Evolutionary conservation across 2,888 invertebrate genomes (phyloP), one percentile per base, ranked within the genome.

Genomic region (Apamea epomidion): DNA sequence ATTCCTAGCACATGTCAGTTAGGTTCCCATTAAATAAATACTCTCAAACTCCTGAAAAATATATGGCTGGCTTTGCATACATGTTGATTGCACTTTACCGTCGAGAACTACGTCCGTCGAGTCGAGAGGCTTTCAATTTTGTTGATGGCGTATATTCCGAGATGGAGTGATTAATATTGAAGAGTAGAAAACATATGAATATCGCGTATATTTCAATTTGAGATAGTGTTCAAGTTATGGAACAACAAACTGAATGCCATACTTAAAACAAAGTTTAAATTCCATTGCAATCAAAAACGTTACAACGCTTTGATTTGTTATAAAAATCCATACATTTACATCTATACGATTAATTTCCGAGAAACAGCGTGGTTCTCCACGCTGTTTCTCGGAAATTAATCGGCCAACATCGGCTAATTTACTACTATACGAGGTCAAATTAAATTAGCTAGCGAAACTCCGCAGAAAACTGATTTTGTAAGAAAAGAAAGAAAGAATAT

Each of bases 41-140:
- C 16, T 29, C 68, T 42, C 25, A 18, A 75, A 29, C 0, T 69
- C 29, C 62, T 58, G 54, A 48, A 76, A 76, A 54, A 82, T 70
- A 45, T 48, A 58, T 54, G 48, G 54, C 21, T 37, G 7, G 62
- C 10, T 69, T 79, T 29, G 45, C 69, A 58, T 48, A 62, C 54
- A 82, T 58, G 37, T 70, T 69, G 76, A 70, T 81, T 69, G 45
- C 82, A 64, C 68, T 82, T 21, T 7, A 45, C 14, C 32, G 54
- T 74, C 18, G 48, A 68, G 32, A n/a, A 67, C 67, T 48, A 29
- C 68, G 67, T 68, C 48, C 1, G 62, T 51, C 16, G 32, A 37
- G 58, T 58, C n/a, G 81, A 77, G 67, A 78, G 78, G 29, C 32
- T 73, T 29, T 54, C 82, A 83, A 83, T 83, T 72, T 72, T 37